Percentiles rank a stretch among this genome's conserved stretches.
Conservation (phyloP, 2,888 invertebrate genomes). For the Yponomeuta malinellus region DNA sequence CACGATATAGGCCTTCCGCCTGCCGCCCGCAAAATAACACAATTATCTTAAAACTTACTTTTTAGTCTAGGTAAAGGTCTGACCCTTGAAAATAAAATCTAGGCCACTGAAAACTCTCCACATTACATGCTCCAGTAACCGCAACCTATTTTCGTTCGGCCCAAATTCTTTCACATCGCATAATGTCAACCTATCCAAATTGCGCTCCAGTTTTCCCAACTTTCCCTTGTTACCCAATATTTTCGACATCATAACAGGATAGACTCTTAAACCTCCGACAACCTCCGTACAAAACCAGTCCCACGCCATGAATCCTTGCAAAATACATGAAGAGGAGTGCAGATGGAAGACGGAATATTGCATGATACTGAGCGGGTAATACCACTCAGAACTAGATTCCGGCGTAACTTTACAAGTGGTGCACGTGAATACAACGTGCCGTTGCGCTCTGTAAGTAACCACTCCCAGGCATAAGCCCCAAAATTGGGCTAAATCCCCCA, state of each 20-base stretch:
- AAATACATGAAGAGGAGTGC: not conserved
- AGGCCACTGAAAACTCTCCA: not conserved
- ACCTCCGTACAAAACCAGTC: not conserved
- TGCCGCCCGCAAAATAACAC: too few species aligned
- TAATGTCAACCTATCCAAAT: not conserved
- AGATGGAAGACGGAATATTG: not conserved
- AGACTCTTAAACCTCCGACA: not conserved
- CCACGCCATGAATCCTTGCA: not conserved
- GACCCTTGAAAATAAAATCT: not conserved
- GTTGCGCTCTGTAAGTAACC: conserved; percentile 31
- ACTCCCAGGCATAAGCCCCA: conserved; percentile 46
- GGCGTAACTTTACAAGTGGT: not conserved
- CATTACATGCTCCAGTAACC: not conserved
- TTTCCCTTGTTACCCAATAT: not conserved
- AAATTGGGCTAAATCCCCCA: conserved; percentile 56
- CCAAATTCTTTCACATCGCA: not conserved
- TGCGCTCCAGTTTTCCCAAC: not conserved
- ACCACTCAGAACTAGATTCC: not conserved
- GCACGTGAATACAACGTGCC: not conserved
- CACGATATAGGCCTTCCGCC: too few species aligned
- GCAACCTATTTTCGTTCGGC: not conserved
- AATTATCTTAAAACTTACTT: too few species aligned
- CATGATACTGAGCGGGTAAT: not conserved
- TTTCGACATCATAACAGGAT: not conserved
- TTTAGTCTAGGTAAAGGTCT: too few species aligned